These are phyloP conservation scores for Homarus gammarus DNA, from an alignment of 2,888 invertebrate genomes.

Conservation along the genomic window DNA sequence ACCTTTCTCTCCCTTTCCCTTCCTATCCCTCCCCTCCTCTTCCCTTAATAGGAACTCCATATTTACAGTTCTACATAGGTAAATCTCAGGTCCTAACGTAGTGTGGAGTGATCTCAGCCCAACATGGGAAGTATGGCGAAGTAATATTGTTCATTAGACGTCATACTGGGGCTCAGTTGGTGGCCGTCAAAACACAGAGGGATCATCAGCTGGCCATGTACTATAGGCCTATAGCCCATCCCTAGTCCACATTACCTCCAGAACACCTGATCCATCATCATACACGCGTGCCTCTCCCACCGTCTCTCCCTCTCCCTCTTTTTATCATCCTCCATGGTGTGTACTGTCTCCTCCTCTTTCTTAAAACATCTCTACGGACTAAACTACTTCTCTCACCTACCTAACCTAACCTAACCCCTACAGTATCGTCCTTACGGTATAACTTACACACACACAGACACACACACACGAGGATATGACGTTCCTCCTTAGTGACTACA, in stretches of 20 bases:
- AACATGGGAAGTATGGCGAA: neutral
- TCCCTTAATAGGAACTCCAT: slow-evolving; percentile 1
- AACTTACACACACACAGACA: too few species aligned
- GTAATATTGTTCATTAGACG: neutral
- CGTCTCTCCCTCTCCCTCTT: too few species aligned
- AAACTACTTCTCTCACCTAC: too few species aligned
- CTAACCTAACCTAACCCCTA: too few species aligned
- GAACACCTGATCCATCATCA: neutral
- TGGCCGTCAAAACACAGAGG: neutral
- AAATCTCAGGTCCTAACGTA: neutral
- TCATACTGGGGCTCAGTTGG: neutral
- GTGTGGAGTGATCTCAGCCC: neutral
- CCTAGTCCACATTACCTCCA: neutral
- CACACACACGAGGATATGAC: too few species aligned
- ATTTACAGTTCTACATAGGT: neutral
- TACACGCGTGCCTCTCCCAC: too few species aligned
- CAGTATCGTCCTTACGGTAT: too few species aligned
- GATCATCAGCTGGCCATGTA: neutral
- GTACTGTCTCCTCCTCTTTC: too few species aligned
- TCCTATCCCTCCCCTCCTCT: neutral
- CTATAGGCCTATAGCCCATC: too few species aligned
- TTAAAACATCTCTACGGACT: too few species aligned
- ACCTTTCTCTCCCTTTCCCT: neutral
- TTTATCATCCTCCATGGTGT: too few species aligned
- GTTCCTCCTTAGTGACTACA: too few species aligned